Evolutionary conservation across 2,113 vertebrate genomes (phyloP).

Genomic region (Crotalus horridus): DNA sequence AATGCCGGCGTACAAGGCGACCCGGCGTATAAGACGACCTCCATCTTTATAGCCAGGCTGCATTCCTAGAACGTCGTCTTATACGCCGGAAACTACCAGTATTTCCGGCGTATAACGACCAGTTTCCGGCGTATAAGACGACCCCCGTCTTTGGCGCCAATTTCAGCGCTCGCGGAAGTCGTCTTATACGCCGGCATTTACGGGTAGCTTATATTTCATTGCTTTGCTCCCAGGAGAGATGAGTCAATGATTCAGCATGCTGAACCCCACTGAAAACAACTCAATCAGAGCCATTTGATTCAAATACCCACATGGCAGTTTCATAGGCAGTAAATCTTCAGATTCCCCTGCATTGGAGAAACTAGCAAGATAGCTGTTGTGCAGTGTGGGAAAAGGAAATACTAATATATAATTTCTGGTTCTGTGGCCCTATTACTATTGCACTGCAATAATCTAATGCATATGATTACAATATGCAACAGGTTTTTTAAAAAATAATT

Average conservation of each 20-base stretch:
- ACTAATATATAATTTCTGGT: not conserved
- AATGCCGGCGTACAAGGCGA: too few species aligned
- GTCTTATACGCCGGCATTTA: too few species aligned
- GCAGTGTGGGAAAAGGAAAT: not conserved
- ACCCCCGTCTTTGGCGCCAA: too few species aligned
- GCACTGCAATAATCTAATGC: not conserved
- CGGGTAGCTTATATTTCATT: not conserved
- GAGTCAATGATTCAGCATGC: not conserved
- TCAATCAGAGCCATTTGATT: not conserved
- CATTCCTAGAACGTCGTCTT: too few species aligned
- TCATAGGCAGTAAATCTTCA: not conserved
- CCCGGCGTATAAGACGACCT: too few species aligned
- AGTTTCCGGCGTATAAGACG: too few species aligned
- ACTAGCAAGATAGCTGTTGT: not conserved
- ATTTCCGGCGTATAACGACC: too few species aligned
- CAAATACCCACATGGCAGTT: constrained; percentile 4
- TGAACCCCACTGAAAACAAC: not conserved
- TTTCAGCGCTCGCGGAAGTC: too few species aligned
- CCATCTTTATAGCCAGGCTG: too few species aligned
- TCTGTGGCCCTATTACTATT: rapidly evolving
- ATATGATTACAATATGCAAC: not conserved
- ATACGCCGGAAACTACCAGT: too few species aligned
- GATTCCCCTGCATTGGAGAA: not conserved
- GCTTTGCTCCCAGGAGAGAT: not conserved
- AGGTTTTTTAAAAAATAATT: not conserved